Conservation (phyloP, 2,113 vertebrate species). For the Pterocles burchelli region DNA sequence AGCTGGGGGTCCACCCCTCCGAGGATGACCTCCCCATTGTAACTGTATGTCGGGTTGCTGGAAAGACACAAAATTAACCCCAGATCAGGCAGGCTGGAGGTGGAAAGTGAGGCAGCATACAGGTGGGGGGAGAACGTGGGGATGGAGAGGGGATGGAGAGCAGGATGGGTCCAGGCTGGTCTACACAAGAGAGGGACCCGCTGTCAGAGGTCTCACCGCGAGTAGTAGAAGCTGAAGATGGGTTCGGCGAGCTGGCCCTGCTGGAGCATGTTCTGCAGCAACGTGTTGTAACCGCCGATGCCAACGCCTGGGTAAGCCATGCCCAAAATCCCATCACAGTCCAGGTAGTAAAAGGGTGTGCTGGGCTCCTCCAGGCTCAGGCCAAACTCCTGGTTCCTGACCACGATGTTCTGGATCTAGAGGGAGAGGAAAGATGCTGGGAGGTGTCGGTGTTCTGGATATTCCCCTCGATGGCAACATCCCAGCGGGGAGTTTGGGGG, state of each 20-base stretch:
- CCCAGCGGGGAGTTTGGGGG: neutral
- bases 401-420: slow-evolving; percentile 72
- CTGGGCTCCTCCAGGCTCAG: slow-evolving; percentile 66
- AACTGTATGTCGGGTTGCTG: slow-evolving; percentile 21
- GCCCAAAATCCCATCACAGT: slow-evolving; percentile 74
- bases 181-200: neutral
- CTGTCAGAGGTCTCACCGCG: neutral
- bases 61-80: neutral
- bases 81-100: neutral
- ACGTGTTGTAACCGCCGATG: neutral
- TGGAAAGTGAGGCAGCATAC: rapidly evolving
- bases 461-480: neutral
- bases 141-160: neutral
- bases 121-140: rapidly evolving
- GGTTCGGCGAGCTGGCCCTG: slow-evolving; percentile 49
- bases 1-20: slow-evolving; percentile 48
- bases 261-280: slow-evolving; percentile 55
- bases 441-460: neutral
- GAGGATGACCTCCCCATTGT: slow-evolving; percentile 67
- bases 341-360: slow-evolving; percentile 57
- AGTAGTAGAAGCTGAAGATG: slow-evolving; percentile 74
- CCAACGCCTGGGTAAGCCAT: slow-evolving; percentile 54
- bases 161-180: neutral
- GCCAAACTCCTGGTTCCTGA: slow-evolving; percentile 79
- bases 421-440: neutral